These are phyloP conservation scores for Mohoua ochrocephala DNA, from an alignment of 2,113 vertebrate genomes.

Conservation along the genomic window DNA sequence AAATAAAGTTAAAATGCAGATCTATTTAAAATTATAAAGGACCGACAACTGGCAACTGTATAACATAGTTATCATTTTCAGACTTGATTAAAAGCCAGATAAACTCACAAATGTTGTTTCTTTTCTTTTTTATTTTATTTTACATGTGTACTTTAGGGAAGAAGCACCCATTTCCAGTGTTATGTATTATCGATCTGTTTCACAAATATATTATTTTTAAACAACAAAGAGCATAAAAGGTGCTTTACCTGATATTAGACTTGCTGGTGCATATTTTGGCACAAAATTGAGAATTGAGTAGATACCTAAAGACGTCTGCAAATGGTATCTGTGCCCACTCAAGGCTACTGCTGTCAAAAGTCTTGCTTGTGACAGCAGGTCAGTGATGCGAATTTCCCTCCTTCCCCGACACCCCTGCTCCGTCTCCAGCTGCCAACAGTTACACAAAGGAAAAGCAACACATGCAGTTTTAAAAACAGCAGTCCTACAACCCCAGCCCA, in stretches of 20 bases:
- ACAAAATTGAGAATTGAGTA: background rate
- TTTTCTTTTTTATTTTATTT: background rate
- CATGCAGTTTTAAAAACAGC: background rate
- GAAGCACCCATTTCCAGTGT: constrained; percentile 78
- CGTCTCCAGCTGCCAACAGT: background rate
- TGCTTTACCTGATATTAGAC: constrained; percentile 60
- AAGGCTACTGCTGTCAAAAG: background rate
- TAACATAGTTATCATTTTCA: constrained; percentile 42
- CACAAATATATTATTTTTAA: constrained; percentile 78
- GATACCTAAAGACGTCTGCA: background rate
- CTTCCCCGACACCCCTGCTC: background rate
- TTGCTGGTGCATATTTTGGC: constrained; percentile 54
- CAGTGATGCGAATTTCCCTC: background rate
- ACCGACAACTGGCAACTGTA: constrained; percentile 6
- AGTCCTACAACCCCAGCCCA: background rate
- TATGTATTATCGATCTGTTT: constrained; percentile 46
- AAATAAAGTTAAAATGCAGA: constrained; percentile 77
- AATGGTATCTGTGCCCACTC: background rate
- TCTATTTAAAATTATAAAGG: constrained; percentile 64
- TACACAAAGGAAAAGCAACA: background rate
- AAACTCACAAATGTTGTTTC: background rate
- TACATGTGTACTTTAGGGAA: constrained; percentile 54
- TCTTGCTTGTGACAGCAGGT: background rate
- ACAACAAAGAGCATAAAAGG: constrained; percentile 67
- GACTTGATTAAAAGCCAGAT: constrained; percentile 50